Percentiles rank a stretch among this genome's conserved stretches.
Evolutionary conservation across 2,113 vertebrate species (phyloP).

Genomic region (Microcebus ravelobensis): DNA sequence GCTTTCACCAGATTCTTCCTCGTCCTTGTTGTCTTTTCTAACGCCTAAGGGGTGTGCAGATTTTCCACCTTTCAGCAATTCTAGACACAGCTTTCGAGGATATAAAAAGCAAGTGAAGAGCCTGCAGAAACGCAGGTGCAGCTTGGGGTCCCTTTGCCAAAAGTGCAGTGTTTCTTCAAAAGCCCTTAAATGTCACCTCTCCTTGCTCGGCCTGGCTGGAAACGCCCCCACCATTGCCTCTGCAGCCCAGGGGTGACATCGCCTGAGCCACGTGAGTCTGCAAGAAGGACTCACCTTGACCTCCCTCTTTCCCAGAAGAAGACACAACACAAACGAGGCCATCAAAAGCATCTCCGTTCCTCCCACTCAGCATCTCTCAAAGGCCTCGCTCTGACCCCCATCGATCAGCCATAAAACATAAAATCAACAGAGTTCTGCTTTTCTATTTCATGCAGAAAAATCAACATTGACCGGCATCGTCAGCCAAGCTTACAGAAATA

Average conservation of each 20-base stretch:
- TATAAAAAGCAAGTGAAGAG: slow-evolving; percentile 75
- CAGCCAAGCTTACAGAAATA: slow-evolving; percentile 23
- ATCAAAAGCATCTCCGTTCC: slow-evolving; percentile 36
- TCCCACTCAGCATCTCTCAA: slow-evolving; percentile 51
- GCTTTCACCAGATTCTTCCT: not conserved
- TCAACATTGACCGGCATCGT: slow-evolving; percentile 13
- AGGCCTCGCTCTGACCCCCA: slow-evolving; percentile 60
- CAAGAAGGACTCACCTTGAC: slow-evolving; percentile 62
- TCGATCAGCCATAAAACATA: slow-evolving; percentile 63
- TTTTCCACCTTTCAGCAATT: slow-evolving; percentile 73
- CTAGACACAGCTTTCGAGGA: not conserved
- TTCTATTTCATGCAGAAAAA: slow-evolving; percentile 66
- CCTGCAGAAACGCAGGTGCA: slow-evolving; percentile 72
- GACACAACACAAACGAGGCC: slow-evolving; percentile 41
- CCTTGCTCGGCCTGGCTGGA: not conserved
- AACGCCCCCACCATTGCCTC: slow-evolving; percentile 40
- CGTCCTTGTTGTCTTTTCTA: slow-evolving; percentile 4
- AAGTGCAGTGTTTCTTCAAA: slow-evolving; percentile 66
- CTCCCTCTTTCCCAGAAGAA: slow-evolving; percentile 56
- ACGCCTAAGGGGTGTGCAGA: not conserved
- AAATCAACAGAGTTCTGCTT: slow-evolving; percentile 68
- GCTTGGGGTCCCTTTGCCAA: slow-evolving; percentile 57
- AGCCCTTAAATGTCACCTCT: slow-evolving; percentile 61
- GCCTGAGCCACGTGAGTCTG: slow-evolving; percentile 16
- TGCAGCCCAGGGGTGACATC: not conserved